phyloP scores from a whole-genome alignment of 1,140 invertebrate genomes.

The Orchesella cincta region DNA sequence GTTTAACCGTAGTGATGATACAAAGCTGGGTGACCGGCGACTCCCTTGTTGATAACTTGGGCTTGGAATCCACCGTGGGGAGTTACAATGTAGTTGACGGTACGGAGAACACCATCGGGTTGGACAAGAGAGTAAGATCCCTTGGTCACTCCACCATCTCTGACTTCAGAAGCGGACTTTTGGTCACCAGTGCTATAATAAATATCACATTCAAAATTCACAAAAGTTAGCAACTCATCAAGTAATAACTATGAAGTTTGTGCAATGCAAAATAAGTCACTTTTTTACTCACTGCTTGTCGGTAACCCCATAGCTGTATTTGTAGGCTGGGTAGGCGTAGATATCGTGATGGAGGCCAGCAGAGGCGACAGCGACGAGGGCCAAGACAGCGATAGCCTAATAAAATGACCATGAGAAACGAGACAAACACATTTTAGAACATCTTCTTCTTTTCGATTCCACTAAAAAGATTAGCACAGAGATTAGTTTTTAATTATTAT shows the following conservation, averaged over 20 bases:
- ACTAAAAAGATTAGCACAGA: too few species aligned
- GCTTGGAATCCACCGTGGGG: slow-evolving; percentile 44
- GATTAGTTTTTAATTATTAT: too few species aligned
- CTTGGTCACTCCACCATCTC: slow-evolving; percentile 58
- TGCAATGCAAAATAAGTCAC: not conserved
- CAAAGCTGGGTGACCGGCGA: slow-evolving; percentile 16
- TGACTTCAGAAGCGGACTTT: not conserved
- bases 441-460: too few species aligned
- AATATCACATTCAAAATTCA: not conserved
- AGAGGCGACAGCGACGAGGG: not conserved
- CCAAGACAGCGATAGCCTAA: too few species aligned
- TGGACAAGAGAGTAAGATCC: slow-evolving; percentile 56
- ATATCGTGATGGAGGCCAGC: not conserved
- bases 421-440: too few species aligned
- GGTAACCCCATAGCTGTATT: not conserved
- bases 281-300: not conserved
- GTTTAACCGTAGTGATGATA: not conserved
- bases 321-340: not conserved
- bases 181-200: slow-evolving; percentile 30
- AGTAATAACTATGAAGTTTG: not conserved
- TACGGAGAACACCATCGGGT: slow-evolving; percentile 48
- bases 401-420: too few species aligned
- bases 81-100: slow-evolving; percentile 47
- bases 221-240: not conserved
- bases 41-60: slow-evolving; percentile 28